These are phyloP conservation scores for Saccopteryx leptura DNA, from an alignment of 2,113 vertebrate genomes.

Conservation along the genomic window DNA sequence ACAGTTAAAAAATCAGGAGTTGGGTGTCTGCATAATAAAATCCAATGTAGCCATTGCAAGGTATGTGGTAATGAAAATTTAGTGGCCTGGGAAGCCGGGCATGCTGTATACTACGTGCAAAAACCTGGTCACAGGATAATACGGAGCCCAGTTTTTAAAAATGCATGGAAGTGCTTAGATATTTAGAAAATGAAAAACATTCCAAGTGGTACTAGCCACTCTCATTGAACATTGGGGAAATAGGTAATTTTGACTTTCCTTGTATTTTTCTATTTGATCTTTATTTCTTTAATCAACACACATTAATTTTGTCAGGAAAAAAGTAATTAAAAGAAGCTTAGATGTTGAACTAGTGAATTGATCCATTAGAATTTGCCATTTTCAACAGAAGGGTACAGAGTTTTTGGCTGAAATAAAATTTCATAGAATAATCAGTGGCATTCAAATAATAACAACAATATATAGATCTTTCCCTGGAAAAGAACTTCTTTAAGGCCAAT, in stretches of 20 bases:
- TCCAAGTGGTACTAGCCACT: neutral
- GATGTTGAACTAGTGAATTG: neutral
- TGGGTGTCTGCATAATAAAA: neutral
- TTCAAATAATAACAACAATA: neutral
- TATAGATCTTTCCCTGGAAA: neutral
- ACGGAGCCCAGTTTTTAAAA: neutral
- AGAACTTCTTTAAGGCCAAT: slow-evolving; percentile 40
- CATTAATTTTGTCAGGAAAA: slow-evolving; percentile 15
- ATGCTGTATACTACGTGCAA: neutral
- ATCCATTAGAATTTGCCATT: neutral
- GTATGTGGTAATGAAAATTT: neutral
- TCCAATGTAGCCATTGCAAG: neutral
- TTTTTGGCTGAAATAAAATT: slow-evolving; percentile 27
- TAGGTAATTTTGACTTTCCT: neutral
- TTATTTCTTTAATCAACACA: slow-evolving; percentile 44
- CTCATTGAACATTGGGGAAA: neutral
- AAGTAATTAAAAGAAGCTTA: neutral
- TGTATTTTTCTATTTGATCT: neutral
- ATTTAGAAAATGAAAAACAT: neutral
- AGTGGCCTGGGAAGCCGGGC: neutral
- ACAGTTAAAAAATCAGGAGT: neutral
- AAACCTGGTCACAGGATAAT: neutral
- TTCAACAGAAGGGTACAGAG: neutral
- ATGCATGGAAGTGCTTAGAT: neutral
- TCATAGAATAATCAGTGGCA: neutral